Evolutionary conservation across 2,888 invertebrate species (phyloP), one percentile per base, ranked within the genome.

Genomic region (Thysanoteuthis rhombus): DNA sequence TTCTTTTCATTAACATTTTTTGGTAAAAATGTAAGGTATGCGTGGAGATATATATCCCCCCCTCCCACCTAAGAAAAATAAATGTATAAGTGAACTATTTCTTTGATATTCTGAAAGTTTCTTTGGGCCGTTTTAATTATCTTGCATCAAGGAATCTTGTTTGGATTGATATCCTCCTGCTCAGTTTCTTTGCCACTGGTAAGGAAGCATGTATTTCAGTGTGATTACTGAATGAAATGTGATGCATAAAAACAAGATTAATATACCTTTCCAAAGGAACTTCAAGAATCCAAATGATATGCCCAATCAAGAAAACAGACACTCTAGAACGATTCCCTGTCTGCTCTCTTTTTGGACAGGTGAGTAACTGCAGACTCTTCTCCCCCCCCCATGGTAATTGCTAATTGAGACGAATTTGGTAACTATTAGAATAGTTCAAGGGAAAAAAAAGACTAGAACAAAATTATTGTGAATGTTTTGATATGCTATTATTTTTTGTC

Each of bases 1-100:
- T 92, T 92, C 92, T 45, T 92, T 92, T 92, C 92, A 92, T 92
- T 92, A 45, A 92, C 92, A 92, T 92, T 92, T 90, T 52, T 92
- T 92, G 42, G 42, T 92, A 92, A 92, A 92, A 45, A 92, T 92
- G 92, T 92, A 92, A 92, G 75, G 16, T 75, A 91, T 91, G 91
- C 45, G 92, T 92, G 92, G 92, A 92, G 75, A 75, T 75, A 52
- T 22, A 52, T 52, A 52, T 52, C 22, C 25, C 22, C 22, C 52
- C 52, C 22, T 22, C 25, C 52, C 52, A 52, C 25, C 25, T 36
- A 36, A 12, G n/a, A 75, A 16, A 2, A 16, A 16, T 16, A 12
- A 75, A n/a, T 28, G 28, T 12, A 42, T 42, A 52, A 52, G 0
- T 52, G 52, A 52, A 52, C 12, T 36, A 75, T 75, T 75, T 75